Conservation (phyloP, 2,113 vertebrate species). For the Channa maculata region DNA sequence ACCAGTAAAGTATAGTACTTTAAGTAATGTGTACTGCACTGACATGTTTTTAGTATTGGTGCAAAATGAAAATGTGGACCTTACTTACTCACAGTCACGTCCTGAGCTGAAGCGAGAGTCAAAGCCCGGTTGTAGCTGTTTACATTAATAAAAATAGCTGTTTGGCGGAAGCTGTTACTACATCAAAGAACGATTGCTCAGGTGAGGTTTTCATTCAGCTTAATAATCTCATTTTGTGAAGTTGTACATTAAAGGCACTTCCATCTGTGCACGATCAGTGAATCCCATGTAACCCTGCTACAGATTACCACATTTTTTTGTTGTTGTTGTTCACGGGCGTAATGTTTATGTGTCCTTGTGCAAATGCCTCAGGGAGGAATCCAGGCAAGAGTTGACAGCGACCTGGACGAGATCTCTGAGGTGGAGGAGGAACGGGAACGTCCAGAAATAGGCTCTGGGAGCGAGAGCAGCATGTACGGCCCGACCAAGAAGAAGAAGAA, state of each 20-base stretch:
- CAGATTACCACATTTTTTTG: not conserved
- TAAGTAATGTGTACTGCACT: slow-evolving; percentile 14
- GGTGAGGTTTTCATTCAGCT: slow-evolving; percentile 27
- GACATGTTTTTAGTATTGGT: slow-evolving; percentile 43
- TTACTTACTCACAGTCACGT: not conserved
- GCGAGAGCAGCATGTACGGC: slow-evolving; percentile 92
- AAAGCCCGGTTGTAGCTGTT: slow-evolving; percentile 32
- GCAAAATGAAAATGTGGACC: not conserved
- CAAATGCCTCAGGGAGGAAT: slow-evolving; percentile 41
- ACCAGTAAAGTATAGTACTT: not conserved
- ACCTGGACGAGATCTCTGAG: slow-evolving; percentile 90
- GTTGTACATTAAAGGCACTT: not conserved
- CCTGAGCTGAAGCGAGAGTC: slow-evolving; percentile 6
- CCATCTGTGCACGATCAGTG: not conserved
- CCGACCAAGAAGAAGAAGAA: slow-evolving; percentile 97
- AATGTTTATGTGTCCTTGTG: not conserved
- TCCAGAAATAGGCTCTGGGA: slow-evolving; percentile 88
- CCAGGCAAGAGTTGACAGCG: slow-evolving; percentile 82
- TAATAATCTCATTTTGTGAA: not conserved
- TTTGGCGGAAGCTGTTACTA: slow-evolving; percentile 23
- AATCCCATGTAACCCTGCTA: not conserved
- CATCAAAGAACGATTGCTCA: slow-evolving; percentile 2
- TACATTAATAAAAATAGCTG: slow-evolving; percentile 49
- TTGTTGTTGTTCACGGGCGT: not conserved
- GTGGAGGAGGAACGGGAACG: slow-evolving; percentile 86